These are phyloP conservation scores for Diarsia rubi DNA, from an alignment of 2,888 invertebrate genomes.

Conservation along the genomic window DNA sequence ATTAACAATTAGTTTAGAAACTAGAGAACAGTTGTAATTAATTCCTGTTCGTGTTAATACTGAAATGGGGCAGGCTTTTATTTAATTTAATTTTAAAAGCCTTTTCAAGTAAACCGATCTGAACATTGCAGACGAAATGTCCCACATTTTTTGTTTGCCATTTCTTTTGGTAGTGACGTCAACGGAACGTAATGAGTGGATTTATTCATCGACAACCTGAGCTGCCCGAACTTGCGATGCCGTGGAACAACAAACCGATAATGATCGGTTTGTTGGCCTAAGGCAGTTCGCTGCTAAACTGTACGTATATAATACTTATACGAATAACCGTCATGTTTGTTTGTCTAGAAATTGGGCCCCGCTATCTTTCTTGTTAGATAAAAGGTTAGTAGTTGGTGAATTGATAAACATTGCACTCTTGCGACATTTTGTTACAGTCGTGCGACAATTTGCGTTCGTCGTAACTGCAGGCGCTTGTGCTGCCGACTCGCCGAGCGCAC, in stretches of 20 bases:
- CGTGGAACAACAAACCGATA: constrained; percentile 5
- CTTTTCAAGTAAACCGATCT: neutral
- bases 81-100: neutral
- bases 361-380: neutral
- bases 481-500: constrained; percentile 48
- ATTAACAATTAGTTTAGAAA: neutral
- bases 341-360: neutral
- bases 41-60: neutral
- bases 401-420: neutral
- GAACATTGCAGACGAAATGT: neutral
- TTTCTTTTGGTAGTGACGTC: constrained; percentile 37
- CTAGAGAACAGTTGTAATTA: neutral
- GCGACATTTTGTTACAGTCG: constrained; percentile 1
- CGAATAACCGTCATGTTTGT: neutral
- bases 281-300: neutral
- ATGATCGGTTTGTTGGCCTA: neutral
- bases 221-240: constrained; percentile 5
- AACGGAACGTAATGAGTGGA: constrained; percentile 11
- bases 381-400: neutral
- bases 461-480: constrained; percentile 28
- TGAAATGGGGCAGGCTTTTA: too few species aligned
- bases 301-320: neutral
- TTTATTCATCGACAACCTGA: constrained; percentile 18
- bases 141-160: constrained; percentile 12
- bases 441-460: constrained; percentile 33